A percentile compares a stretch with the other conserved stretches of the same genome.
phyloP scores from a whole-genome alignment of 1,140 invertebrate species.

The Sinonovacula constricta region DNA sequence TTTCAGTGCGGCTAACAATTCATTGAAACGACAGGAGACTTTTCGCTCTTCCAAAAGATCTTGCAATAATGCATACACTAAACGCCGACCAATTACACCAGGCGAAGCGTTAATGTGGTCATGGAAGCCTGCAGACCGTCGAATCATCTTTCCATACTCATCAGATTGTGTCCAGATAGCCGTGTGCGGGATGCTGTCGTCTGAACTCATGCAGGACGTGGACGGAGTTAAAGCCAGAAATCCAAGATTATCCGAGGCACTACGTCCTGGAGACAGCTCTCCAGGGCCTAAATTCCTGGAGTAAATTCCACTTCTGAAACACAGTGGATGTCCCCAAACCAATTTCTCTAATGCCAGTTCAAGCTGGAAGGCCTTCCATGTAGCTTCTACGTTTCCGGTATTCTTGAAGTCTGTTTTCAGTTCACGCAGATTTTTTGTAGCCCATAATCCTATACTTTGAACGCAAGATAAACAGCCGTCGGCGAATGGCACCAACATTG shows the following conservation, averaged over 20 bases:
- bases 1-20: not conserved
- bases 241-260: slow-evolving; percentile 10
- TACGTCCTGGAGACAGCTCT: not conserved
- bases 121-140: not conserved
- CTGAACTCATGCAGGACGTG: not conserved
- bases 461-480: not conserved
- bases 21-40: not conserved
- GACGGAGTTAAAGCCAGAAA: slow-evolving; percentile 7
- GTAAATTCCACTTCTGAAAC: not conserved
- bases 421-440: not conserved
- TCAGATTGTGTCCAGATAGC: not conserved
- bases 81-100: not conserved
- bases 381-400: slow-evolving; percentile 15
- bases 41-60: not conserved
- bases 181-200: not conserved
- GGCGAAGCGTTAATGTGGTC: not conserved
- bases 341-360: slow-evolving; percentile 19
- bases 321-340: slow-evolving; percentile 21
- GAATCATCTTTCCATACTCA: not conserved
- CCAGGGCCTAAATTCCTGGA: slow-evolving; percentile 27
- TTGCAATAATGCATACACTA: not conserved
- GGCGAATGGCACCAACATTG: slow-evolving; percentile 2
- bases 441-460: not conserved
- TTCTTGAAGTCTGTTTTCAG: not conserved
- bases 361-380: slow-evolving; percentile 9